These are phyloP conservation scores for Poeciliopsis turneri DNA, from an alignment of 2,797 vertebrate species.

Conservation along the genomic window DNA sequence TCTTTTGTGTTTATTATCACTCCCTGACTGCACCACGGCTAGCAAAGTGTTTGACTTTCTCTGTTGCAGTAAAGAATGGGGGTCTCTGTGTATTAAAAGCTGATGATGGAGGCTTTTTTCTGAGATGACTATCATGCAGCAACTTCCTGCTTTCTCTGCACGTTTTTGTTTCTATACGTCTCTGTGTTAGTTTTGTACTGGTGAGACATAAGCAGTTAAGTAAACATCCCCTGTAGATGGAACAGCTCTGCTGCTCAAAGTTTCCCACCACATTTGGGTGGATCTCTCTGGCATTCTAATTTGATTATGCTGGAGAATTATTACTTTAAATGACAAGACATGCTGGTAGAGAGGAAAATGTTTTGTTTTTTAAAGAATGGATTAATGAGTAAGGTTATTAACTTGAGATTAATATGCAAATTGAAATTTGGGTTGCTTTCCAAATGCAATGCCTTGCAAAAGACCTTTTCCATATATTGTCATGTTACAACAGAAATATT, in stretches of 20 bases:
- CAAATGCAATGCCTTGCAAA: neutral
- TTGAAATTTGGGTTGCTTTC: neutral
- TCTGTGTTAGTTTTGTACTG: slow-evolving; percentile 63
- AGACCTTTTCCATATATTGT: neutral
- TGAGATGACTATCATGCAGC: slow-evolving; percentile 49
- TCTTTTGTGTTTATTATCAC: slow-evolving; percentile 13
- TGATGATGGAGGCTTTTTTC: slow-evolving; percentile 67
- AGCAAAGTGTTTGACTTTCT: slow-evolving; percentile 20
- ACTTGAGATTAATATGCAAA: neutral
- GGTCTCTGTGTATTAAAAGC: slow-evolving; percentile 25
- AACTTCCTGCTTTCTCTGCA: slow-evolving; percentile 58
- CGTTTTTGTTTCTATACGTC: slow-evolving; percentile 42
- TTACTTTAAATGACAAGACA: slow-evolving; percentile 36
- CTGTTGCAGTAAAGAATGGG: slow-evolving; percentile 29
- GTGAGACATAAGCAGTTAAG: slow-evolving; percentile 64
- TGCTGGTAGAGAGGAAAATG: slow-evolving; percentile 13
- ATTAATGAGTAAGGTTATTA: neutral
- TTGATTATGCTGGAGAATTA: slow-evolving; percentile 26
- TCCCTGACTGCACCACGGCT: slow-evolving; percentile 13
- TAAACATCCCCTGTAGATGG: slow-evolving; percentile 69
- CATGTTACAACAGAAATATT: neutral
- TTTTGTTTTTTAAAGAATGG: neutral
- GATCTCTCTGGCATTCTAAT: slow-evolving; percentile 16
- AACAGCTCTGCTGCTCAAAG: slow-evolving; percentile 44
- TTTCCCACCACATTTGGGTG: slow-evolving; percentile 47